Evolutionary conservation across 1,140 invertebrate species (phyloP), one percentile per base, ranked within the genome.

Genomic region (Apis florea): DNA sequence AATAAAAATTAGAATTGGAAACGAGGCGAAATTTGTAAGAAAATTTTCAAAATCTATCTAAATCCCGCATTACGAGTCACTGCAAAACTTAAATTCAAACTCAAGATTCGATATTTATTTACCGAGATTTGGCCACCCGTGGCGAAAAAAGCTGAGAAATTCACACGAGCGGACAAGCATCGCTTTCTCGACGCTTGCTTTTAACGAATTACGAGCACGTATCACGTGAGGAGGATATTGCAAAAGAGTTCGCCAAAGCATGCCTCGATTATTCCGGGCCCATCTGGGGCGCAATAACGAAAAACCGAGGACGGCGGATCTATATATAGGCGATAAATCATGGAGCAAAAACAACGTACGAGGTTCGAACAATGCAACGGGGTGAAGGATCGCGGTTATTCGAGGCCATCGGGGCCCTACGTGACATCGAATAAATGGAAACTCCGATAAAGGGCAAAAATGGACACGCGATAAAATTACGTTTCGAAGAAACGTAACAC

Each of bases 281-380:
- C 63, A 64, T 15, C 26, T 47, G 31, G 31, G 31, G 31, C 40
- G 40, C 31, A 26, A 67, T 67, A 67, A 67, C 64, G 31, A 67
- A 67, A 67, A 67, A 67, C 31, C 10, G 26, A 11, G 31, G 64
- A 12, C 64, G 31, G 6, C 40, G 64, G 31, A 67, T 67, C 47
- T 67, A 67, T 47, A n/a, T 67, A 67, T 47, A n/a, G 64, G 64
- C 64, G 21, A 21, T 67, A 67, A 67, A 67, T 67, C 64, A 67
- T 67, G 11, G 4, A 9, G 40, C 11, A 47, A 67, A 67, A 67
- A 67, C 40, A 67, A n/a, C 40, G 64, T 47, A n/a, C 26, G 31
- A n/a, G 31, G 64, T 47, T 40, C 17, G 40, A 67, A 67, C 64
- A 67, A 67, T 67, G 40, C 21, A n/a, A 10, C 12, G 5, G 21